Evolutionary conservation across 2,888 invertebrate species (phyloP).

Genomic region (Punctoribates punctum): DNA sequence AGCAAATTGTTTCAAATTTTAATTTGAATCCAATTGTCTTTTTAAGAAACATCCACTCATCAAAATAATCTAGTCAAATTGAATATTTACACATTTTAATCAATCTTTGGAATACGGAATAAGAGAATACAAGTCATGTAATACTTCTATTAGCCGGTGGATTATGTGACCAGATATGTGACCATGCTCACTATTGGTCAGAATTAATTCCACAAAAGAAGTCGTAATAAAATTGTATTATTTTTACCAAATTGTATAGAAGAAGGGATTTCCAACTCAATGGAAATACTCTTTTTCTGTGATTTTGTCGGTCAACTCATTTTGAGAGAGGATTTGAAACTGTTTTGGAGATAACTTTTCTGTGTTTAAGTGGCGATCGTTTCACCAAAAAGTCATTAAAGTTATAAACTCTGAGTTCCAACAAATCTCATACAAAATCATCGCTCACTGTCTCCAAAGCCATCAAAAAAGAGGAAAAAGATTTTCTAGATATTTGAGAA

Average conservation of each 20-base stretch:
- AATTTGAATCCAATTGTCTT: no score
- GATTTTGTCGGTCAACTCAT: slow-evolving; percentile 31
- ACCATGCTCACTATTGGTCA: background rate
- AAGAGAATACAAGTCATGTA: background rate
- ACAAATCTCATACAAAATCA: slow-evolving; percentile 10
- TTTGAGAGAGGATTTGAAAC: slow-evolving; percentile 17
- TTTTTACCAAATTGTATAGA: background rate
- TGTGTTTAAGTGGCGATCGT: background rate
- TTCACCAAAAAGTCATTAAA: slow-evolving; percentile 20
- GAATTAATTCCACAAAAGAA: background rate
- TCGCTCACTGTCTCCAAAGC: background rate
- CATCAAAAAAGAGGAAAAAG: background rate
- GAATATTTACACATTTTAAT: no score
- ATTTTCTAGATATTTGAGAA: no score
- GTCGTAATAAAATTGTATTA: slow-evolving; percentile 1
- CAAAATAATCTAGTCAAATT: no score
- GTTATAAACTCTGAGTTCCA: slow-evolving; percentile 18
- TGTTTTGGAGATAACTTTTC: background rate
- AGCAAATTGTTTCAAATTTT: no score
- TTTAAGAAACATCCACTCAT: no score
- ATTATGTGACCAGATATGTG: background rate
- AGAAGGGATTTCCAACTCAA: background rate
- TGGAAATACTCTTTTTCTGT: slow-evolving; percentile 17
- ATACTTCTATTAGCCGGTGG: background rate
- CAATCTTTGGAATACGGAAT: background rate